Base-by-base conservation (phyloP, 2,888 invertebrate species). In the Elegia similella region DNA sequence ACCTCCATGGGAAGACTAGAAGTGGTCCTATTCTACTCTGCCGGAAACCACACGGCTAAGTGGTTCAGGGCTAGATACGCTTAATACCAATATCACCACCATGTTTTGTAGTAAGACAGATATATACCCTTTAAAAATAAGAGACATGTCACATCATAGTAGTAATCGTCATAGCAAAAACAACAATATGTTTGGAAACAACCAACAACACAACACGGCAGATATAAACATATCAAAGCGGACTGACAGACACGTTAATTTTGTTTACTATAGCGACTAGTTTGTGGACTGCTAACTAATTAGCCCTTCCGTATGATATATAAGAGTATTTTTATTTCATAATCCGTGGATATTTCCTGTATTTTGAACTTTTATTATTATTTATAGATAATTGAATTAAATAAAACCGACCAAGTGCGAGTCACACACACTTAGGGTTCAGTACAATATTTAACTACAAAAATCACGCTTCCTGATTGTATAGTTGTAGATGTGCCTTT, bases 171-270 rank as follows among this genome's bases (percentile, higher is more conserved):
- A 23, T 23, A 23, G 23, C 23, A 3, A 23, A 38, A 38, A 38
- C 10, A 38, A n/a, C n/a, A 17, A n/a, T 17, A 17, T 69, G 63
- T 23, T 23, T 23, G 23, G 23, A 23, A 23, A 59, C 66, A 66
- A 72, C 72, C 73, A 71, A 69, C 61, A 62, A 47, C 60, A 58
- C 59, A 56, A 52, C 67, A 61, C 67, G 65, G 64, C 64, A 65
- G 68, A 67, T 67, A 62, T 58, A 78, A 70, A 77, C 73, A 75
- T 67, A 30, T 42, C 43, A 46, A 46, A 46, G 46, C 38, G 5
- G n/a, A 46, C 29, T 10, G 29, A 46, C 23, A 46, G 29, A 46
- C 46, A 23, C 46, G 46, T 17, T 17, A 10, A 46, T 23, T 23
- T 10, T 23, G 46, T 46, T 46, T 46, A 29, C 23, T 29, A 23